phyloP scores from a whole-genome alignment of 30 jellyfish, hydroid and myxozoan species.

The Chironex yamaguchii region DNA sequence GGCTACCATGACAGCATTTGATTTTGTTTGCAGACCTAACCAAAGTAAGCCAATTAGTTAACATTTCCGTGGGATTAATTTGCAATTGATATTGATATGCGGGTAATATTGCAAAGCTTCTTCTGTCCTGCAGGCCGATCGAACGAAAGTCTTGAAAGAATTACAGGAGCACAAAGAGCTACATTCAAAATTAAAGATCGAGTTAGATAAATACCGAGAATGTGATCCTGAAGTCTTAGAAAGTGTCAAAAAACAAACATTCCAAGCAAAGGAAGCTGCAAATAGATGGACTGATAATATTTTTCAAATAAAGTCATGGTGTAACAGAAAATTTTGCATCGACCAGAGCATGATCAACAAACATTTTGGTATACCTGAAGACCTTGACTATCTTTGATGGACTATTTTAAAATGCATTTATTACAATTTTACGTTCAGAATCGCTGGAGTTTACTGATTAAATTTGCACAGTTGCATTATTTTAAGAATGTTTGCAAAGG shows the following conservation, averaged over 20 bases:
- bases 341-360: conserved; percentile 84
- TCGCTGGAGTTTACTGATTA: background rate
- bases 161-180: conserved; percentile 55
- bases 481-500: background rate
- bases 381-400: conserved; percentile 86
- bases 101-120: too few relatives aligned
- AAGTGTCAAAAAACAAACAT: conserved; percentile 65
- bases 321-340: conserved; percentile 84
- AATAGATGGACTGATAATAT: conserved; percentile 99
- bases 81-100: too few relatives aligned
- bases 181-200: conserved; percentile 24
- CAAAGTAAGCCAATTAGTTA: too few relatives aligned
- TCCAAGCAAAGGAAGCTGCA: conserved; percentile 86
- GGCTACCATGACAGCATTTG: too few relatives aligned
- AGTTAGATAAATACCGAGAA: conserved; percentile 79
- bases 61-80: too few relatives aligned
- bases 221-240: conserved; percentile 96
- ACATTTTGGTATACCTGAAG: conserved; percentile 97
- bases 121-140: conserved; percentile 88
- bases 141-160: conserved; percentile 54
- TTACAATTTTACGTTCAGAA: background rate
- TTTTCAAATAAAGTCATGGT: conserved; percentile 88
- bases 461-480: too few relatives aligned
- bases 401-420: background rate
- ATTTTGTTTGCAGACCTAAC: too few relatives aligned